Conservation (phyloP, 1,140 invertebrate genomes). For the Drosophila ambigua region DNA sequence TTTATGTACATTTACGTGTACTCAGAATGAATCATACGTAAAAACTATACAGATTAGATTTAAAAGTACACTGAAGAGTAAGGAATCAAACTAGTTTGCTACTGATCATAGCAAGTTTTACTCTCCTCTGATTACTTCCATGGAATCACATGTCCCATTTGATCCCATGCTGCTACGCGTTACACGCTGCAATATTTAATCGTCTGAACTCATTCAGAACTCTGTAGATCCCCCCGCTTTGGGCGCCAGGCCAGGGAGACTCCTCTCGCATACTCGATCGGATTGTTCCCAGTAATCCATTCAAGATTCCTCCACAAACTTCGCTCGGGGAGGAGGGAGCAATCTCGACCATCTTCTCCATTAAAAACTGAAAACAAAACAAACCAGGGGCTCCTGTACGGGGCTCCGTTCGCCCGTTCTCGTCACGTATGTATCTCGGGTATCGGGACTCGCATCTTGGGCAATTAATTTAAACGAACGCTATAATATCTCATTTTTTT, state of each 20-base stretch:
- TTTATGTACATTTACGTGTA: neutral
- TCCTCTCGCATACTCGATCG: neutral
- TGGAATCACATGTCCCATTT: no score
- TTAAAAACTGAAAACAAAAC: slow-evolving; percentile 2
- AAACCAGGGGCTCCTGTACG: slow-evolving; percentile 23
- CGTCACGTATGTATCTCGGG: slow-evolving; percentile 67
- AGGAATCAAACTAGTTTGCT: neutral
- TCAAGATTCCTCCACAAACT: slow-evolving; percentile 36
- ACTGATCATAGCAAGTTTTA: neutral
- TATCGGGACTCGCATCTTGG: slow-evolving; percentile 65
- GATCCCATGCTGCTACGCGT: no score
- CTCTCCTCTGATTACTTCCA: no score
- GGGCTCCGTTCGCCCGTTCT: slow-evolving; percentile 33
- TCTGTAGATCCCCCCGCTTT: slow-evolving; percentile 4
- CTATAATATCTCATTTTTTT: slow-evolving; percentile 79
- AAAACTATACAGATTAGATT: neutral
- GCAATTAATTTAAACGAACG: slow-evolving; percentile 77
- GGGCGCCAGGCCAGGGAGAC: slow-evolving; percentile 28
- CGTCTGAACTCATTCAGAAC: slow-evolving; percentile 14
- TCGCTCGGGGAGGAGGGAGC: slow-evolving; percentile 3
- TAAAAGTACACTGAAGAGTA: no score
- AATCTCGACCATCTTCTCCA: slow-evolving; percentile 36
- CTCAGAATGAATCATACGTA: neutral
- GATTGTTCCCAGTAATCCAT: slow-evolving; percentile 39
- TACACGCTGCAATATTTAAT: no score